Conservation (phyloP, 2,113 vertebrate genomes). For the Tachycineta bicolor region DNA sequence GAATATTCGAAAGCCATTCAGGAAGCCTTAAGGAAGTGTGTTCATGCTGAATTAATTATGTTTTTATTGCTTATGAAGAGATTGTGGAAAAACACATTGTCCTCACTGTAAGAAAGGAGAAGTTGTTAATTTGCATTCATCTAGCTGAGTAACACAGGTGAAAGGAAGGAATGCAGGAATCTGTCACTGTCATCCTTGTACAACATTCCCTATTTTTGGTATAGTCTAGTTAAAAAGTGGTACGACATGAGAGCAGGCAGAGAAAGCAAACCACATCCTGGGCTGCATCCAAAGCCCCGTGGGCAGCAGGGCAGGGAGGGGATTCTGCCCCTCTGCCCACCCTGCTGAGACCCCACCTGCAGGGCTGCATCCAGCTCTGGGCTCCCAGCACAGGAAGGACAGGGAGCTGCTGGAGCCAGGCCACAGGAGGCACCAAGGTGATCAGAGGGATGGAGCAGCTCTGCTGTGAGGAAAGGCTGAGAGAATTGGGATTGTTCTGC, state of each 20-base stretch:
- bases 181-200: not conserved
- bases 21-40: not conserved
- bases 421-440: not conserved
- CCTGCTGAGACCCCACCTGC: not conserved
- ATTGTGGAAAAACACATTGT: not conserved
- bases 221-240: not conserved
- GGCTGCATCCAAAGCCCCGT: not conserved
- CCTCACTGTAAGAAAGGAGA: not conserved
- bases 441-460: not conserved
- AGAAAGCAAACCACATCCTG: not conserved
- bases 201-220: not conserved
- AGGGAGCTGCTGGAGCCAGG: not conserved
- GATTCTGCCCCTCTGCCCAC: not conserved
- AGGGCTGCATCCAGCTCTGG: not conserved
- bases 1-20: not conserved
- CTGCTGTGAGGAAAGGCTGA: not conserved
- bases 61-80: not conserved
- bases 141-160: not conserved
- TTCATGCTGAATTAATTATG: not conserved
- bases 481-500: accelerated
- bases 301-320: not conserved
- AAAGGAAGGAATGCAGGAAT: not conserved
- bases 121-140: not conserved
- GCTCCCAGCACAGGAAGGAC: not conserved
- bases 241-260: not conserved